Evolutionary conservation across 2,797 vertebrate genomes (phyloP), one percentile per base, ranked within the genome.

Genomic region (Sebastes alutus): DNA sequence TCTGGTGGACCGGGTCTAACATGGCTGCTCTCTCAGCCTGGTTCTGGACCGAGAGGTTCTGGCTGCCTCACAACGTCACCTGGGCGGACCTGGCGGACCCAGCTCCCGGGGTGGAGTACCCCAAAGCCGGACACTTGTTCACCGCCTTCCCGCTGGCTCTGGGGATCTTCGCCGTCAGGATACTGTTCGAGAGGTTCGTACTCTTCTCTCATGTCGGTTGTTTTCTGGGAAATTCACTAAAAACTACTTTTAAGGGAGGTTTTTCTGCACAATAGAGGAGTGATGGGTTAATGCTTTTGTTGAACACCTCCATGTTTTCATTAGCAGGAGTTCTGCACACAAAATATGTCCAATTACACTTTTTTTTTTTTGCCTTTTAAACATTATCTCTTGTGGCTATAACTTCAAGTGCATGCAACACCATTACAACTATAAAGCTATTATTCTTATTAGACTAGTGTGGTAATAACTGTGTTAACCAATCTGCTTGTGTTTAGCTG

Each of bases 1-100:
- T 38, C 35, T 38, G 35, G 35, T 38, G 76, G 75, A 54, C 76
- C 20, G 62, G 61, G 14, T n/a, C 83, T 16, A 91, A 88, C 84
- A 96, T 96, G 96, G 95, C 96, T 92, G 94, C 94, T 87, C 85
- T 99, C 54, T 97, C 97, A 96, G 97, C 96, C 96, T 98, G 98
- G 97, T 96, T 99, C 76, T 99, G 98, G 98, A 98, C 95, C 89
- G 98, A 99, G 82, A 95, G 97, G 81, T 99, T 99, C 85, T 99
- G 98, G 98, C 95, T 99, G 80, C 98, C 98, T 0, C 96, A 96
- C 89, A 99, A 99, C 92, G 97, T 99, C 78, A 99, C 97, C 88
- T 99, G 98, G 98, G 97, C 97, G 83, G 97, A 99, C 85, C 89
- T 99, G 74, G 97, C 96, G 16, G 88, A 97, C 85, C 91, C 94